Conservation (phyloP, 2,797 vertebrate genomes). For the Lophotriccus pileatus region DNA sequence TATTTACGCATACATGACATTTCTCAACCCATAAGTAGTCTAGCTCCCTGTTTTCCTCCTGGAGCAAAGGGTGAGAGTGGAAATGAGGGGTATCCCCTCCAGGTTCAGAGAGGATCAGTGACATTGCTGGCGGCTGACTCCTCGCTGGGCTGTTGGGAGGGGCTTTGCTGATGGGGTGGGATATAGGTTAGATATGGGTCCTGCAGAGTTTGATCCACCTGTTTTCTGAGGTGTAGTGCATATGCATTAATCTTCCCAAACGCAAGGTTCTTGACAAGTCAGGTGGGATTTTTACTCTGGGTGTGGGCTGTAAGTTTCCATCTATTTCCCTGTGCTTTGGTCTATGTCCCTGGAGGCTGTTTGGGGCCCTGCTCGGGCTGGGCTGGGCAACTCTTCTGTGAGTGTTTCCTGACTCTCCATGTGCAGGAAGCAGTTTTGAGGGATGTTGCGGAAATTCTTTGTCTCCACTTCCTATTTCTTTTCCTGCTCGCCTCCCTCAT, state of each 20-base stretch:
- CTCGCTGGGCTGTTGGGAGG: background rate
- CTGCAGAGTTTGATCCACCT: background rate
- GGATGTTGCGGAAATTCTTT: conserved; percentile 41
- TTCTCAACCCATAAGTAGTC: background rate
- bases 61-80: background rate
- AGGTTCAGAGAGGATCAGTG: background rate
- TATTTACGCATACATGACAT: background rate
- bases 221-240: background rate
- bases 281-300: background rate
- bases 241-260: background rate
- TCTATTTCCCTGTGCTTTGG: background rate
- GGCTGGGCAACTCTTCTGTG: background rate
- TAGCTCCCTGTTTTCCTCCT: background rate
- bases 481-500: background rate
- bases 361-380: background rate
- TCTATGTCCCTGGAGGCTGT: background rate
- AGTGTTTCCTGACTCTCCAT: background rate
- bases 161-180: background rate
- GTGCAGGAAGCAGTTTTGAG: background rate
- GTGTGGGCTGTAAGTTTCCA: background rate
- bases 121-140: background rate
- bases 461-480: conserved; percentile 50
- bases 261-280: background rate
- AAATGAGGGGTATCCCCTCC: background rate
- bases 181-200: accelerated